Evolutionary conservation across 2,888 invertebrate species (phyloP), one percentile per base, ranked within the genome.

Genomic region (Scrobipalpa costella): DNA sequence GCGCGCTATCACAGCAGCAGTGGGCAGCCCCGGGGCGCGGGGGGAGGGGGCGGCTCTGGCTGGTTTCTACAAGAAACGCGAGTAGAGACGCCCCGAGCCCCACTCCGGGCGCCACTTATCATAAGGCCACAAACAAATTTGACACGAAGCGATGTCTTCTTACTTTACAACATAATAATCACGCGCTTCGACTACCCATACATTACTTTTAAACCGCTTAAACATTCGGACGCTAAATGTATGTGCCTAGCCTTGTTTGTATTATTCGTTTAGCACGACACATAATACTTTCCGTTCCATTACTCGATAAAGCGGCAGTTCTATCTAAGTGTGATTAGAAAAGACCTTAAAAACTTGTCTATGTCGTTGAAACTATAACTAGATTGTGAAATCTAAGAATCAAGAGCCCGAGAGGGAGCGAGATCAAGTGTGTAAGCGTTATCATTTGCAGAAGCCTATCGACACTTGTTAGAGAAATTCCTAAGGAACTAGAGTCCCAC

Each of bases 61-160:
- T 49, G 3, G 19, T 19, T 49, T 68, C 61, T 60, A 61, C 59
- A 50, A 38, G 40, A 64, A 68, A 65, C 52, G 40, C 7, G 27
- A 8, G 63, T 61, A 66, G 68, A 70, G 71, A 72, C 81, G 76
- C 74, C 69, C 67, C 80, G 72, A 79, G 84, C 84, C 84, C 86
- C 84, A 74, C 70, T 71, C 68, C 67, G 85, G 88, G 85, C 83
- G 84, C 86, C 86, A 83, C 80, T 79, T 82, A 80, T 75, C 76
- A 80, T 90, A 91, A 91, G 91, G 91, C 91, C 91, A 90, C 91
- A 85, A 90, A 90, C 80, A 85, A 86, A 88, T 84, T 80, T 83
- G 81, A 83, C 80, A 77, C 81, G 82, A 88, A 90, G 88, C 88
- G 70, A 81, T 78, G 76, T 78, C 74, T 74, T 75, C 81, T 76